Conservation (phyloP, 2,797 vertebrate genomes). For the Sciurus carolinensis region DNA sequence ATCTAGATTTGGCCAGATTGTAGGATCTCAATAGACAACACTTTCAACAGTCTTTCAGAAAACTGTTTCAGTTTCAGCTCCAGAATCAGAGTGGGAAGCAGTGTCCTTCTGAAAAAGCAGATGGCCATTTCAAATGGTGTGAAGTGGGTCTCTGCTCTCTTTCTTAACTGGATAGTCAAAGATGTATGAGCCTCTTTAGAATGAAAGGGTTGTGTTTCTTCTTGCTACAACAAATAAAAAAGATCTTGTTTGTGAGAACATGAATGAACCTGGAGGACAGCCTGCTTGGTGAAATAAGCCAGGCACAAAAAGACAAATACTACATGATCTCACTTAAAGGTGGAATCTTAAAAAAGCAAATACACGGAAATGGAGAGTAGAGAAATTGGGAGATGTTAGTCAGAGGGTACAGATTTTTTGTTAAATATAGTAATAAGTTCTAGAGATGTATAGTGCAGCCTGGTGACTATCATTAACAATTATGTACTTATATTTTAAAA, state of each 20-base stretch:
- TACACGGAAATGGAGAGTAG: too few species aligned
- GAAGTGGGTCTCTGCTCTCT: background rate
- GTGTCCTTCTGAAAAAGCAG: background rate
- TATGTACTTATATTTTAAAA: background rate
- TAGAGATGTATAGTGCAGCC: background rate
- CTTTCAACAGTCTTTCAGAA: background rate
- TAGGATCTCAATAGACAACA: background rate
- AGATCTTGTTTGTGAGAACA: background rate
- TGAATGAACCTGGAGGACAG: background rate
- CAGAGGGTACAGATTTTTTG: background rate
- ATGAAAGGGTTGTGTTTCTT: background rate
- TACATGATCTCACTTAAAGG: background rate
- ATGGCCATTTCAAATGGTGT: background rate
- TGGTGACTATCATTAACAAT: background rate
- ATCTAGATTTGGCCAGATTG: background rate
- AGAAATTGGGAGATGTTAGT: background rate
- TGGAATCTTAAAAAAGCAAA: background rate
- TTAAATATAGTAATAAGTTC: background rate
- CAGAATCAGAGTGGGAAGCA: slow-evolving; percentile 1
- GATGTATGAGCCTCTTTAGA: background rate
- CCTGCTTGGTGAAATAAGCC: background rate
- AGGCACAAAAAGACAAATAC: background rate
- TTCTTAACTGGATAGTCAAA: slow-evolving; percentile 14
- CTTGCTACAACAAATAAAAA: background rate
- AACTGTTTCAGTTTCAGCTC: slow-evolving; percentile 8